These are phyloP conservation scores for Austrolebias charrua DNA, from an alignment of 2,797 vertebrate genomes.

Conservation along the genomic window DNA sequence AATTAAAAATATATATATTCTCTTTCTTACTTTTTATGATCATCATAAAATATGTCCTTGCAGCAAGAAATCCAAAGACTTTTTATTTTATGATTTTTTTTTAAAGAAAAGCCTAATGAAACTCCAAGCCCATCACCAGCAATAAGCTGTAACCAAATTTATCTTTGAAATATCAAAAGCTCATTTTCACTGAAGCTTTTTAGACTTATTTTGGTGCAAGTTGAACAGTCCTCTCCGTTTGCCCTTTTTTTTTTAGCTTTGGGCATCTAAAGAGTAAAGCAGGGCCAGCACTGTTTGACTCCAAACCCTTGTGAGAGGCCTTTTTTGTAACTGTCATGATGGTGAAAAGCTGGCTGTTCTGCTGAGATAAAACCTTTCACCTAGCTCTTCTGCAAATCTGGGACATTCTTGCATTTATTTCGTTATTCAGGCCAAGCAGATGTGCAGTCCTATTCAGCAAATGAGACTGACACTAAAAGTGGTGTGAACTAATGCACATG, in stretches of 20 bases:
- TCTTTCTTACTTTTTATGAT: slow-evolving; percentile 28
- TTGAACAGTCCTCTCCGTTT: slow-evolving; percentile 50
- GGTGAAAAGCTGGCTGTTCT: slow-evolving; percentile 47
- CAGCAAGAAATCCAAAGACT: slow-evolving; percentile 12
- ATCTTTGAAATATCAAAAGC: slow-evolving; percentile 29
- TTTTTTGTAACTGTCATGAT: slow-evolving; percentile 60
- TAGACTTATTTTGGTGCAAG: slow-evolving; percentile 47
- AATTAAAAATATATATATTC: slow-evolving; percentile 61
- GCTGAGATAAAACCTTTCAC: slow-evolving; percentile 37
- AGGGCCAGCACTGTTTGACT: slow-evolving; percentile 51
- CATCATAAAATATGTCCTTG: slow-evolving; percentile 43
- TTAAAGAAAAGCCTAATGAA: slow-evolving; percentile 25
- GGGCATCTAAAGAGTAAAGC: slow-evolving; percentile 29
- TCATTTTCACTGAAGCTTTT: slow-evolving; percentile 38
- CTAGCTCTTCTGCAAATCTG: slow-evolving; percentile 21
- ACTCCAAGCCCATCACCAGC: slow-evolving; percentile 17
- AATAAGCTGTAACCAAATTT: slow-evolving; percentile 29
- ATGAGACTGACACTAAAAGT: slow-evolving; percentile 25
- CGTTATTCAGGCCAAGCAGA: slow-evolving; percentile 56
- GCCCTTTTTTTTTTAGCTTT: slow-evolving; percentile 49
- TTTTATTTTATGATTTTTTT: slow-evolving; percentile 24
- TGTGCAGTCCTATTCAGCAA: slow-evolving; percentile 46
- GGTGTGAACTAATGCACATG: slow-evolving; percentile 37
- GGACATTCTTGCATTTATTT: slow-evolving; percentile 57
- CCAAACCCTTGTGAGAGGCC: slow-evolving; percentile 49